Evolutionary conservation across 2,888 invertebrate species (phyloP), one percentile per base, ranked within the genome.

Genomic region (Mechanitis messenoides): DNA sequence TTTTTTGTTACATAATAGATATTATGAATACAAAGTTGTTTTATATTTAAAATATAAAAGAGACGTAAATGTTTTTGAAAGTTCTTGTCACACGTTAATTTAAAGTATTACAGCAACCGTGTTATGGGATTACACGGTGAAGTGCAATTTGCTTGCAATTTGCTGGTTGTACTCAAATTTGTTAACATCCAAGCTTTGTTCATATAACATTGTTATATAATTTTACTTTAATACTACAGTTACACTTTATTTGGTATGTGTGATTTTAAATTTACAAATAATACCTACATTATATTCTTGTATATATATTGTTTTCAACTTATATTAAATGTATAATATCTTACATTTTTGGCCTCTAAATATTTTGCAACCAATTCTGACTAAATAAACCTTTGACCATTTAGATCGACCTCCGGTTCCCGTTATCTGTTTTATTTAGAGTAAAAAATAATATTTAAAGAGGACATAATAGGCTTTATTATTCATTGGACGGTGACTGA

Each of bases 341-440:
- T 1, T 20, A 20, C 20, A 20, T 20, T 20, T 20, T 20, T 20
- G 20, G 1, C 20, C 1, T 20, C 20, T 20, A 20, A 20, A 20
- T 20, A 20, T 20, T 20, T 47, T 47, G 20, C 47, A 47, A 47
- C 20, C 47, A 58, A 60, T 60, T 58, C 55, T 42, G 56, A 61
- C 53, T 63, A 33, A 57, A 63, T 61, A 59, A 63, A 66, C 60
- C 59, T 63, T 58, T 53, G 53, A 56, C 60, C 62, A 62, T 59
- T 63, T 60, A 63, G 47, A 67, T 62, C 66, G 63, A 61, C 59
- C 59, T 60, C 65, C 61, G 68, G 68, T 69, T 69, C 62, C 62
- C 68, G 61, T 66, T 62, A 62, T 64, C 55, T 53, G 56, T 55
- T 57, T 57, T 62, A 62, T 61, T 53, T 45, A 60, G 33, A 47